Percentiles rank a stretch among this genome's conserved stretches.
These are phyloP conservation scores for Neopipo cinnamomea DNA, from an alignment of 2,113 vertebrate genomes.

Conservation along the genomic window DNA sequence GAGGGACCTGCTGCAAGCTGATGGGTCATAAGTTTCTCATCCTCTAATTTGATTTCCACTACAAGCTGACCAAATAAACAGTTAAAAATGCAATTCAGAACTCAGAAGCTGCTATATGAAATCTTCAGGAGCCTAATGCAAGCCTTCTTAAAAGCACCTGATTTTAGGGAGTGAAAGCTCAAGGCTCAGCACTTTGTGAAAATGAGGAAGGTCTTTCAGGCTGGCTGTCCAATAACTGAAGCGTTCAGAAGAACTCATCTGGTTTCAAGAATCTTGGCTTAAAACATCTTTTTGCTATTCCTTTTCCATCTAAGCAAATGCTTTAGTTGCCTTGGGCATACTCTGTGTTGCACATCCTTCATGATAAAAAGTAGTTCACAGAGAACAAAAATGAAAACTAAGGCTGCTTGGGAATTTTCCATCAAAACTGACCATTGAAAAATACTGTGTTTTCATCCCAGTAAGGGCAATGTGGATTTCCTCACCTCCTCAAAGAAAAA, in stretches of 20 bases:
- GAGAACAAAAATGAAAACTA: background rate
- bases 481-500: background rate
- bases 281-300: conserved; percentile 7
- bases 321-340: background rate
- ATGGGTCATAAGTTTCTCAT: background rate
- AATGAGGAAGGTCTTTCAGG: background rate
- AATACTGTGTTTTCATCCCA: background rate
- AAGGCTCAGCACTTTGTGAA: background rate
- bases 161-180: background rate
- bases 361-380: conserved; percentile 30
- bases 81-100: background rate
- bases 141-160: background rate
- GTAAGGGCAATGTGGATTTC: background rate
- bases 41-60: background rate
- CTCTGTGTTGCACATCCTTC: background rate
- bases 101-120: background rate
- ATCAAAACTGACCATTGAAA: background rate
- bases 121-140: background rate
- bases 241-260: background rate
- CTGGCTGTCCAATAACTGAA: background rate
- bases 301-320: conserved; percentile 36
- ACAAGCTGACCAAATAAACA: background rate
- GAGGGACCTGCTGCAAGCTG: background rate
- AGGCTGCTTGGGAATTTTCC: conserved; percentile 15
- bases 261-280: background rate